These are phyloP conservation scores for Listronotus oregonensis DNA, from an alignment of 1,140 invertebrate species.

Conservation along the genomic window DNA sequence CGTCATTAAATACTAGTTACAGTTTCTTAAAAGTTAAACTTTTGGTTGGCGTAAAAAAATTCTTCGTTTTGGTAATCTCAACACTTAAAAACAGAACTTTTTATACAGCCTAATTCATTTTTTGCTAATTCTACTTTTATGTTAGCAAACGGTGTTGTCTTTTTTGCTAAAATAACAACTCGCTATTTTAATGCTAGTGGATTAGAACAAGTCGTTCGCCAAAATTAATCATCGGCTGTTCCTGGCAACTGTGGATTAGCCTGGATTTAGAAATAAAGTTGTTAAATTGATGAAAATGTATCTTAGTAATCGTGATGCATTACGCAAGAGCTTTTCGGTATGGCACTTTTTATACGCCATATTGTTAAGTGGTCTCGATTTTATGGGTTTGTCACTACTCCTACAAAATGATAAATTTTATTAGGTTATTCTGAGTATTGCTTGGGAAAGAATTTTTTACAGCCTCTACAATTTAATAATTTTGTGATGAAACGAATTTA, in stretches of 20 bases:
- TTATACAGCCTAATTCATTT: too few species aligned
- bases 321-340: slow-evolving; percentile 14
- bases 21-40: too few species aligned
- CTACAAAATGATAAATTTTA: slow-evolving; percentile 6
- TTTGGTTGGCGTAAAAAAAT: too few species aligned
- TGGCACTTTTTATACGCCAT: slow-evolving; percentile 18
- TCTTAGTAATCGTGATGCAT: slow-evolving; percentile 29
- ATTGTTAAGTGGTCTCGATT: slow-evolving; percentile 22
- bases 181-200: slow-evolving; percentile 32
- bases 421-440: slow-evolving; percentile 7
- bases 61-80: too few species aligned
- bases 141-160: slow-evolving; percentile 3
- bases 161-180: slow-evolving; percentile 11
- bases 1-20: too few species aligned
- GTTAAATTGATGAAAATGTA: slow-evolving; percentile 40
- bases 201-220: slow-evolving; percentile 29
- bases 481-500: too few species aligned
- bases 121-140: too few species aligned
- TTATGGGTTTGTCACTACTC: slow-evolving; percentile 16
- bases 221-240: slow-evolving; percentile 35
- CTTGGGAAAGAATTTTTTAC: slow-evolving; percentile 6
- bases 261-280: slow-evolving; percentile 35
- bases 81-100: too few species aligned
- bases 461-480: background rate
- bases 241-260: slow-evolving; percentile 29